A percentile compares a stretch with the other conserved stretches of the same genome.
These are phyloP conservation scores for Pherbina coryleti DNA, from an alignment of 2,888 invertebrate species.

Conservation along the genomic window DNA sequence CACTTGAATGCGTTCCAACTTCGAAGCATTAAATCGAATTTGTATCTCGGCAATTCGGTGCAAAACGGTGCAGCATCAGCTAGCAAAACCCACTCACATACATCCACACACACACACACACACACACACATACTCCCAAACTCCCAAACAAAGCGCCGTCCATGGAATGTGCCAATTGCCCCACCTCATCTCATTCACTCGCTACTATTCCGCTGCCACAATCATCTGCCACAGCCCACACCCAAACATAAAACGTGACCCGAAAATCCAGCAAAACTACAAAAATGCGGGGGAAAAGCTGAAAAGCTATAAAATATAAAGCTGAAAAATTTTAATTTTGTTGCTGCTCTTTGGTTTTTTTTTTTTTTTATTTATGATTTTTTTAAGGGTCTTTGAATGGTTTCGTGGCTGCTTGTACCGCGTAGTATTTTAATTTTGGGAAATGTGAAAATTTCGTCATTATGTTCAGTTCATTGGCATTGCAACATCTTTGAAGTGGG, in stretches of 20 bases:
- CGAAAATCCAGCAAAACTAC: neutral
- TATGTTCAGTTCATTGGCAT: neutral
- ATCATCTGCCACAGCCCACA: neutral
- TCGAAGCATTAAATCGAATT: neutral
- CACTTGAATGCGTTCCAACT: neutral
- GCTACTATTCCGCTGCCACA: neutral
- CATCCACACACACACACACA: neutral
- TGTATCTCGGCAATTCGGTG: neutral
- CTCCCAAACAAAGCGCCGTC: neutral
- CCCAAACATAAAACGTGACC: neutral
- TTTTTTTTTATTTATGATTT: neutral
- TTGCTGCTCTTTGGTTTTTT: neutral
- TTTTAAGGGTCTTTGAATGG: neutral
- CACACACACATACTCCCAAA: no score
- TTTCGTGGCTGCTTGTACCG: neutral
- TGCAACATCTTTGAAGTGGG: constrained; percentile 1
- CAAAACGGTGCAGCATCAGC: constrained; percentile 6
- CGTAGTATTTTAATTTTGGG: neutral
- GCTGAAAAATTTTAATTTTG: neutral
- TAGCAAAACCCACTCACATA: neutral
- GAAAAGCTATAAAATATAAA: neutral
- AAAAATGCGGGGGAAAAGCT: neutral
- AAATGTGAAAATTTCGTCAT: constrained; percentile 1
- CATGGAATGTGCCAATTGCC: neutral
- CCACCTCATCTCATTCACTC: neutral